These are phyloP conservation scores for Crocodylus rhombifer DNA, from an alignment of 2,797 vertebrate genomes.

Conservation along the genomic window DNA sequence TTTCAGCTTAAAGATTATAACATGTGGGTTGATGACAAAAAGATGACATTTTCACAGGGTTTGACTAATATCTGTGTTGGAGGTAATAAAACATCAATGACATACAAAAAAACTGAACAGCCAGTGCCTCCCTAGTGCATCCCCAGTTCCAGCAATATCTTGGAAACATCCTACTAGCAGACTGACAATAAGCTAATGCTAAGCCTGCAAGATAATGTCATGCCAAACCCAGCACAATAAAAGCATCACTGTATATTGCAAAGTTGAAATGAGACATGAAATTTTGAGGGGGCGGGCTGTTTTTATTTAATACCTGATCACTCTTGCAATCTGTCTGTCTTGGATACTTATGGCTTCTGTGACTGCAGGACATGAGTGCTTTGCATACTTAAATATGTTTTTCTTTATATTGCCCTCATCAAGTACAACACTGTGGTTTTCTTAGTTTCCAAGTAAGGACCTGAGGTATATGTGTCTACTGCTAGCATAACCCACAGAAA, in stretches of 20 bases:
- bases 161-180: not conserved
- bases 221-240: conserved; percentile 9
- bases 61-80: conserved; percentile 13
- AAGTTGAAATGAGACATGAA: conserved; percentile 12
- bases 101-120: not conserved
- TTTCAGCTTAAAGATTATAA: conserved; percentile 1
- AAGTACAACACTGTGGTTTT: not conserved
- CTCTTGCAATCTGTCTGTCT: not conserved
- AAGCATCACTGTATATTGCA: not conserved
- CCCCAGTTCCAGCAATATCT: not conserved
- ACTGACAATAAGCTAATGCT: conserved; percentile 20
- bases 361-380: not conserved
- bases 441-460: no score
- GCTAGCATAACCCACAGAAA: no score
- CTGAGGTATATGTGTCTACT: no score
- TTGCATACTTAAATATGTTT: not conserved
- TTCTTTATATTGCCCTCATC: not conserved
- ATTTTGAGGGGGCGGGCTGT: not conserved
- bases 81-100: not conserved
- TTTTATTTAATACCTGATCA: not conserved
- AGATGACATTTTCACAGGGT: not conserved
- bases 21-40: not conserved
- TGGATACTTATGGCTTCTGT: not conserved
- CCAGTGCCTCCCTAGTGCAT: not conserved
- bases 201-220: not conserved